A percentile compares a stretch with the other conserved stretches of the same genome.
These are phyloP conservation scores for Aphidius gifuensis DNA, from an alignment of 1,140 invertebrate species.

Conservation along the genomic window DNA sequence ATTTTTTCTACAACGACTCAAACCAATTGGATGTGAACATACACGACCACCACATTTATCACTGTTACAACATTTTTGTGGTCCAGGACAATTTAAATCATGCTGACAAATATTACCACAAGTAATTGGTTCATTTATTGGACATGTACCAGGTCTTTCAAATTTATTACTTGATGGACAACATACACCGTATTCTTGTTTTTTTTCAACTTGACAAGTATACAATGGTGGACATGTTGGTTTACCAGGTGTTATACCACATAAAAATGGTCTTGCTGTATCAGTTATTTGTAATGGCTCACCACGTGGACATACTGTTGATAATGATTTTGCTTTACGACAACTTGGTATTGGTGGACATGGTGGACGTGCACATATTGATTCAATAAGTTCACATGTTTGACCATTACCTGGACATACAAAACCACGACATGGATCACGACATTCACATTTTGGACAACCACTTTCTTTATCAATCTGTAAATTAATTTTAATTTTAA, in stretches of 20 bases:
- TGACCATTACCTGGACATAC: constrained; percentile 68
- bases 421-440: constrained; percentile 73
- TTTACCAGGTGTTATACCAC: constrained; percentile 76
- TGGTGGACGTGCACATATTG: constrained; percentile 70
- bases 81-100: constrained; percentile 74
- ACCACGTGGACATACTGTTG: constrained; percentile 74
- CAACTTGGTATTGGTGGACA: constrained; percentile 82
- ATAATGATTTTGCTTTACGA: constrained; percentile 61
- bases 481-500: constrained; percentile 15
- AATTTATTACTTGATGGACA: constrained; percentile 74
- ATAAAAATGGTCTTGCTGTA: constrained; percentile 73
- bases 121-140: constrained; percentile 48
- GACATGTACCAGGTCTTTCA: constrained; percentile 73
- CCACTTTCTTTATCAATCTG: constrained; percentile 59
- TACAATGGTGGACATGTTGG: constrained; percentile 78
- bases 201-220: constrained; percentile 71
- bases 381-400: constrained; percentile 74
- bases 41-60: constrained; percentile 49
- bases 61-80: constrained; percentile 76
- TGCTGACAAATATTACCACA: constrained; percentile 69
- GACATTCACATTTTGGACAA: constrained; percentile 76
- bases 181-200: constrained; percentile 83
- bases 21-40: constrained; percentile 38
- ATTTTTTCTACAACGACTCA: constrained; percentile 68
- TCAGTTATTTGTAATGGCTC: constrained; percentile 77